These are phyloP conservation scores for Calcarius ornatus DNA, from an alignment of 2,113 vertebrate species.

Conservation along the genomic window DNA sequence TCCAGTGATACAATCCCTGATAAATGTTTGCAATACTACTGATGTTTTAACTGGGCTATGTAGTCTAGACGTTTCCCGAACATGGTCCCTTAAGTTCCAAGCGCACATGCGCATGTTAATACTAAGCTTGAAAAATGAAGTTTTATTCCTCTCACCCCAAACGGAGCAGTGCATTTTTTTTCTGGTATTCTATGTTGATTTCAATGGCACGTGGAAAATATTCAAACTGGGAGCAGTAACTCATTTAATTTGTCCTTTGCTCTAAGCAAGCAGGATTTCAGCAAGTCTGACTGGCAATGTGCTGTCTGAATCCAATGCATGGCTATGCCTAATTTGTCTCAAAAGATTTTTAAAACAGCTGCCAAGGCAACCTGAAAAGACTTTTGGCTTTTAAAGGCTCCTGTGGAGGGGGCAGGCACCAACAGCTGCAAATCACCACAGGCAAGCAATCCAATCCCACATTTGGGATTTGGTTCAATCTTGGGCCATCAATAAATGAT, in stretches of 20 bases:
- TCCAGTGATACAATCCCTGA: background rate
- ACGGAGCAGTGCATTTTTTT: background rate
- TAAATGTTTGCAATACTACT: background rate
- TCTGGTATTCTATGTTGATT: background rate
- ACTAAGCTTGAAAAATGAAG: background rate
- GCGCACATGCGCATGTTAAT: background rate
- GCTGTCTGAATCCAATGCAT: background rate
- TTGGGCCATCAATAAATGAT: background rate
- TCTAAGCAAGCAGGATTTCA: background rate
- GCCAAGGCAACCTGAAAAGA: background rate
- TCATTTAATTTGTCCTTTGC: conserved; percentile 1
- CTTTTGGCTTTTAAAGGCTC: background rate
- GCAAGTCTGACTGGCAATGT: background rate
- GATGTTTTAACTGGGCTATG: background rate
- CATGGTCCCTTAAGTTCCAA: background rate
- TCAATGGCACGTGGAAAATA: background rate
- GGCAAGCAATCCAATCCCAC: fast-evolving
- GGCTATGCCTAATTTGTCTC: background rate
- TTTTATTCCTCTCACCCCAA: background rate
- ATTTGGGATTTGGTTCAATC: background rate
- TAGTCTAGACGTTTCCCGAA: background rate
- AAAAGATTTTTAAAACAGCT: background rate
- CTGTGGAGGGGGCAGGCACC: background rate
- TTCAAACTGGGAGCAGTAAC: background rate
- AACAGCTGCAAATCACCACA: background rate